Base-by-base conservation (phyloP, 2,888 invertebrate genomes). In the Aphodius sticticus region DNA sequence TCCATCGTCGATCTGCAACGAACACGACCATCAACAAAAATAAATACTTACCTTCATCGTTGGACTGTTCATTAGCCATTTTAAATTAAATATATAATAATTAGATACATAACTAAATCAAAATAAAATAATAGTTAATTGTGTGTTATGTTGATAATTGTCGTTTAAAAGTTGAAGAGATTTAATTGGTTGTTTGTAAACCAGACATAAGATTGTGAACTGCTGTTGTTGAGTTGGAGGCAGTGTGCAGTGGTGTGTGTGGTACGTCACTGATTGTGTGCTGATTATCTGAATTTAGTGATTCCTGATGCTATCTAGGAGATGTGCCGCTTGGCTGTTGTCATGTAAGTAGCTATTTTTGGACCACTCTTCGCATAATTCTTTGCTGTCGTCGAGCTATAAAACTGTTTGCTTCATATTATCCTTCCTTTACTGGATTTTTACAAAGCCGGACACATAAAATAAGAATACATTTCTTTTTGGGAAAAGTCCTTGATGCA, bases 291-390 rank as follows among this genome's bases (percentile, higher is more conserved):
- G 53, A 53, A 53, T 53, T 53, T 53, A 53, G 53, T 53, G 53
- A 53, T 53, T 53, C 53, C 53, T 53, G 53, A 53, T 53, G 53
- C 53, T 53, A 53, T 53, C 53, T 0, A 53, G 53, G 53, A 53
- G 53, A 53, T 53, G 53, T 53, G 53, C 53, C 53, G 7, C 53
- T 53, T 53, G 53, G 53, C 53, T 53, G 53, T 53, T 53, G 53
- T 53, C 53, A 53, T 53, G 53, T 53, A 53, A 53, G 53, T 53
- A 53, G 53, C 53, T 53, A 53, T 53, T 53, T 53, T 53, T 53
- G 53, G 53, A 53, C 12, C 53, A 53, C 53, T 53, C 53, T 53
- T 53, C 53, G 53, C 53, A 53, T 53, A 53, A 9, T 53, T 53
- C 53, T 53, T 53, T 1, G 53, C 53, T 12, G 53, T 53, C 53